Evolutionary conservation across 1,140 invertebrate species (phyloP).

Genomic region (Bombus pyrosoma): DNA sequence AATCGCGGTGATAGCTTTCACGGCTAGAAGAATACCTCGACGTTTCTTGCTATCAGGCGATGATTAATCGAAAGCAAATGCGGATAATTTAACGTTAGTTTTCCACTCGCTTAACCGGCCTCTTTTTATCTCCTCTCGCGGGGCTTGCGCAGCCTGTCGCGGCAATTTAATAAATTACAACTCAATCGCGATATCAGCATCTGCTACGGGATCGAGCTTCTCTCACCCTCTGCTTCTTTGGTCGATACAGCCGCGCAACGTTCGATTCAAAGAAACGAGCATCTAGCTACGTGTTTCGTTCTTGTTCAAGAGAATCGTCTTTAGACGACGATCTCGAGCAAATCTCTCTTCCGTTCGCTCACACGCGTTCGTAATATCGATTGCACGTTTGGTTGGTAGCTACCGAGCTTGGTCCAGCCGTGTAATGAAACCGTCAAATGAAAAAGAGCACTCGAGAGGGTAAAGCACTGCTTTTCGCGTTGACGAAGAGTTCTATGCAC

Average conservation of each 20-base stretch:
- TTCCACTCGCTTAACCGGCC: too few species aligned
- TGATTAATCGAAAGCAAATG: too few species aligned
- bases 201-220: constrained; percentile 6
- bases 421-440: background rate
- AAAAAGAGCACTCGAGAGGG: constrained; percentile 19
- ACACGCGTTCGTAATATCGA: constrained; percentile 1
- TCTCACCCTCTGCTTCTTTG: background rate
- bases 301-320: background rate
- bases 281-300: background rate
- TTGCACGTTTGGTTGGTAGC: background rate
- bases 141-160: too few species aligned
- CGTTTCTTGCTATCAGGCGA: too few species aligned
- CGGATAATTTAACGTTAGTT: too few species aligned
- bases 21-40: too few species aligned
- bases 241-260: background rate
- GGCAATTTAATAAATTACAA: constrained; percentile 19
- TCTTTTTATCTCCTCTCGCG: too few species aligned
- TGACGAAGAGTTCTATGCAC: background rate
- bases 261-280: background rate
- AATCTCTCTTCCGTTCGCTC: background rate
- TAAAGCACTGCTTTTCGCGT: constrained; percentile 12
- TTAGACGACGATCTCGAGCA: background rate
- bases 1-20: too few species aligned
- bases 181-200: constrained; percentile 5
- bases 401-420: background rate